Evolutionary conservation across 2,113 vertebrate genomes (phyloP).

Genomic region (Nicator chloris): DNA sequence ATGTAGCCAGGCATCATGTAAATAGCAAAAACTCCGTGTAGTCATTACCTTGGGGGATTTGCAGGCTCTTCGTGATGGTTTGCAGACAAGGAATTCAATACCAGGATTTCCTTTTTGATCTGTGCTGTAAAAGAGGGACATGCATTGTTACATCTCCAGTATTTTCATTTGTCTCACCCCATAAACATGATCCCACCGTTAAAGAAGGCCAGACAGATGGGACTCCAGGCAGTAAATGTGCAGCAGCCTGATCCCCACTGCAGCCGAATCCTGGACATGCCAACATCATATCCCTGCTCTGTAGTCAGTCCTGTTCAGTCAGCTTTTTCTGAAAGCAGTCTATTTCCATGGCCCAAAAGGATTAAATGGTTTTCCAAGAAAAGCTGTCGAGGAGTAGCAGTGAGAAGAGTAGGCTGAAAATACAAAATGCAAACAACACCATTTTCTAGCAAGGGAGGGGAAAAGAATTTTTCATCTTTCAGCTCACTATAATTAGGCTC

Average conservation of each 20-base stretch:
- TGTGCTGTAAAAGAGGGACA: neutral
- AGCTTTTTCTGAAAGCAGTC: conserved; percentile 21
- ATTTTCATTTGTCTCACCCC: neutral
- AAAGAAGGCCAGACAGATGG: neutral
- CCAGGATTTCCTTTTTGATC: neutral
- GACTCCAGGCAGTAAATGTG: neutral
- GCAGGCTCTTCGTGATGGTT: neutral
- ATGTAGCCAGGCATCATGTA: neutral
- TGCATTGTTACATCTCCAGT: neutral
- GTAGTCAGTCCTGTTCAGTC: neutral
- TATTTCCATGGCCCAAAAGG: neutral
- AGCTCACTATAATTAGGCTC: neutral
- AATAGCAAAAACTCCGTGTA: neutral
- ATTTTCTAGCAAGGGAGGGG: neutral
- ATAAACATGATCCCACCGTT: neutral
- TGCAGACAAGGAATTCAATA: neutral
- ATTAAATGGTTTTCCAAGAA: conserved; percentile 53
- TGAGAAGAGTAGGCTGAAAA: neutral
- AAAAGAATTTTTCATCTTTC: neutral
- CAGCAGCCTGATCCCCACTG: neutral
- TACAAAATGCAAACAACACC: neutral
- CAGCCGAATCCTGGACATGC: neutral
- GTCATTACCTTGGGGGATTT: neutral
- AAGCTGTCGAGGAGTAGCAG: conserved; percentile 24
- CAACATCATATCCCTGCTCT: neutral